phyloP scores from a whole-genome alignment of 2,888 invertebrate species.

The Tyria jacobaeae region DNA sequence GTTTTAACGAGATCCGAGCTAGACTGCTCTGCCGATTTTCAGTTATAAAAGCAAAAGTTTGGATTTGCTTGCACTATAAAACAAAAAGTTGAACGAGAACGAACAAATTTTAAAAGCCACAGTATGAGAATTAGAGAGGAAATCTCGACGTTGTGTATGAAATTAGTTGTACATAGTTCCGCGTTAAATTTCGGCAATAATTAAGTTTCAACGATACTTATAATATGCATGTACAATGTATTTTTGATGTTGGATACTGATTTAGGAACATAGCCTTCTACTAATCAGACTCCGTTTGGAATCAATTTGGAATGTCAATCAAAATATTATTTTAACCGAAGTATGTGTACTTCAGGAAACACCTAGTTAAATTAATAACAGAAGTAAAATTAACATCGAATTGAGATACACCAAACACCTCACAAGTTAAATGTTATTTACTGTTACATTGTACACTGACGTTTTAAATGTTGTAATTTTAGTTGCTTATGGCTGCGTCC shows the following conservation, averaged over 20 bases:
- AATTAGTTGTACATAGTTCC: constrained; percentile 36
- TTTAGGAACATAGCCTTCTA: not conserved
- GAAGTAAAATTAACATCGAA: too few species aligned
- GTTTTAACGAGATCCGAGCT: constrained; percentile 48
- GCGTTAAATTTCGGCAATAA: constrained; percentile 29
- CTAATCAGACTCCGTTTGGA: not conserved
- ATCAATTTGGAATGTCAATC: too few species aligned
- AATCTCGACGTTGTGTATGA: constrained; percentile 21
- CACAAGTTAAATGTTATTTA: too few species aligned
- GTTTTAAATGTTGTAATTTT: too few species aligned
- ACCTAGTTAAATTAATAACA: too few species aligned
- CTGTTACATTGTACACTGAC: too few species aligned
- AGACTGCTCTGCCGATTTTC: constrained; percentile 33
- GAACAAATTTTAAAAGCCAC: constrained; percentile 25
- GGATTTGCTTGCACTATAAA: constrained; percentile 32
- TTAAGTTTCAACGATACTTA: constrained; percentile 28
- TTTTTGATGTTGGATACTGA: not conserved
- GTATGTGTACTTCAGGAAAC: too few species aligned
- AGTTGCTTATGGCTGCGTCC: too few species aligned
- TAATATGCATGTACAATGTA: constrained; percentile 16
- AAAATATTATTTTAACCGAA: too few species aligned
- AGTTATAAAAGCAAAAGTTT: constrained; percentile 43
- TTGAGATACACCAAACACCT: too few species aligned
- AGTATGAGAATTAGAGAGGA: constrained; percentile 30
- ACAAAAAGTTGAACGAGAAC: constrained; percentile 35